phyloP scores from a whole-genome alignment of 2,797 vertebrate species.

The Scleropages formosus region DNA sequence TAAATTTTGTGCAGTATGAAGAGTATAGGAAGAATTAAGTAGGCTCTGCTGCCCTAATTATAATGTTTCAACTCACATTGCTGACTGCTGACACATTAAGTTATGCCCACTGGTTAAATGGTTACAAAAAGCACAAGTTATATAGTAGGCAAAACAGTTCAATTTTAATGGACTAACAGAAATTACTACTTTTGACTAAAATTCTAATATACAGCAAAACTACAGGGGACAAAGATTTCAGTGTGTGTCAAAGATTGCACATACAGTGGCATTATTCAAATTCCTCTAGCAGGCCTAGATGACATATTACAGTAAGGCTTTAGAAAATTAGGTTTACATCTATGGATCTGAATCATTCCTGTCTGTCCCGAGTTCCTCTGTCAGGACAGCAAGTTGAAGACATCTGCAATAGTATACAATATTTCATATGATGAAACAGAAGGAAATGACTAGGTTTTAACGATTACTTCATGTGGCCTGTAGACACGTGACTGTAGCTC shows the following conservation, averaged over 20 bases:
- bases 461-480: too few species aligned
- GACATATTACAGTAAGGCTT: background rate
- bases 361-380: conserved; percentile 1
- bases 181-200: conserved; percentile 2
- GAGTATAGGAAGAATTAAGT: background rate
- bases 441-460: background rate
- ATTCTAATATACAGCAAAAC: background rate
- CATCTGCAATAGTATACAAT: background rate
- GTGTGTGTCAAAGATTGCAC: background rate
- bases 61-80: conserved; percentile 36
- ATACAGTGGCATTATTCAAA: background rate
- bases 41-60: conserved; percentile 38
- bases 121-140: conserved; percentile 25
- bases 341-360: conserved; percentile 1
- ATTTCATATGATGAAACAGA: background rate
- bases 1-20: conserved; percentile 15
- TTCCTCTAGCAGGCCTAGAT: background rate
- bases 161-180: background rate
- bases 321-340: too few species aligned
- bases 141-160: conserved; percentile 1
- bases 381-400: background rate
- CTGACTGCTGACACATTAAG: conserved; percentile 34
- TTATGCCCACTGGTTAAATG: conserved; percentile 27
- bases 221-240: background rate
- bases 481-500: too few species aligned